Percentiles rank a stretch among this genome's conserved stretches.
phyloP scores from a whole-genome alignment of 2,888 invertebrate genomes.

The Ormyrus thymus region DNA sequence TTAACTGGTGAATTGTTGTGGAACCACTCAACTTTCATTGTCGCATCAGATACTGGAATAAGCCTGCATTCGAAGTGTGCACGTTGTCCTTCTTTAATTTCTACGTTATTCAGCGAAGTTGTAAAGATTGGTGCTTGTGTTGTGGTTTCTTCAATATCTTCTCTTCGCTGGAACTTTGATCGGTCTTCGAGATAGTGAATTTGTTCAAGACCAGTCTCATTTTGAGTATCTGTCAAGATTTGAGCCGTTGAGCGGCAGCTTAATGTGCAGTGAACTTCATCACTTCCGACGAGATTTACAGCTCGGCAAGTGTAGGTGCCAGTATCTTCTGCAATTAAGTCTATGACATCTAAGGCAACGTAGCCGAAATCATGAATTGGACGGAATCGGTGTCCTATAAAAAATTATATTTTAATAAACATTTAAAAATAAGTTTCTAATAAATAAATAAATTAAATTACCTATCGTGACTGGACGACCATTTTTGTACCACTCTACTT shows the following conservation, averaged over 20 bases:
- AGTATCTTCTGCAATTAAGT: slow-evolving; percentile 96
- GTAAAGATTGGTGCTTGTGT: slow-evolving; percentile 96
- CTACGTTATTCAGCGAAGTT: slow-evolving; percentile 91
- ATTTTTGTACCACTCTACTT: slow-evolving; percentile 98
- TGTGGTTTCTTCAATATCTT: slow-evolving; percentile 87
- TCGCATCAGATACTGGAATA: slow-evolving; percentile 94
- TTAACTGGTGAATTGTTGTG: slow-evolving; percentile 93
- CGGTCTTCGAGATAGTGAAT: slow-evolving; percentile 93
- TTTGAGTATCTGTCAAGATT: slow-evolving; percentile 89
- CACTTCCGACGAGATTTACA: slow-evolving; percentile 91
- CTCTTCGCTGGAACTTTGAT: slow-evolving; percentile 84
- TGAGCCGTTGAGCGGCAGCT: slow-evolving; percentile 86
- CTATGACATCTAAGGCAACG: slow-evolving; percentile 96
- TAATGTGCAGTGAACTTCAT: slow-evolving; percentile 87
- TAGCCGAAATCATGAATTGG: slow-evolving; percentile 99
- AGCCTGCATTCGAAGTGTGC: slow-evolving; percentile 96
- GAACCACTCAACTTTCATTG: slow-evolving; percentile 97
- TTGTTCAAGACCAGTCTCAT: slow-evolving; percentile 91
- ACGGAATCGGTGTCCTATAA: slow-evolving; percentile 89
- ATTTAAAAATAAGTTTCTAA: slow-evolving; percentile 8
- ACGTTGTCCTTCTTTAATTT: slow-evolving; percentile 94
- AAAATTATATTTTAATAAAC: slow-evolving; percentile 1
- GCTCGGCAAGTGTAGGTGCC: slow-evolving; percentile 96
- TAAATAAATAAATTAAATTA: slow-evolving; percentile 63
- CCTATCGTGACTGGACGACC: slow-evolving; percentile 94